Conservation (phyloP, 2,888 invertebrate genomes). For the Leptinotarsa juncta region DNA sequence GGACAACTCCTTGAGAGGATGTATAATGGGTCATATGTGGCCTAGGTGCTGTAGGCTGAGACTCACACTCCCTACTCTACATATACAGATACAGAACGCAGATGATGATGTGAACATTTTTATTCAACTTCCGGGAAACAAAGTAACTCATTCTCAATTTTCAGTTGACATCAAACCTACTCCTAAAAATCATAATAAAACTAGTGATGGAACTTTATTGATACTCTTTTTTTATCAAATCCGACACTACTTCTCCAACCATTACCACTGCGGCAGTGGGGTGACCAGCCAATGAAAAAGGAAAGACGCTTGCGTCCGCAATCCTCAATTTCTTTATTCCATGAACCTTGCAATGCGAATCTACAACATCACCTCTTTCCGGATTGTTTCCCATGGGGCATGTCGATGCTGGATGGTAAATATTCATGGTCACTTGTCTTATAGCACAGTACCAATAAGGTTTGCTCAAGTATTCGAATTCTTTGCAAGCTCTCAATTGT, state of each 20-base stretch:
- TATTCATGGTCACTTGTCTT: slow-evolving; percentile 33
- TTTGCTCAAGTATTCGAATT: slow-evolving; percentile 68
- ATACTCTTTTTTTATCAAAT: slow-evolving; percentile 55
- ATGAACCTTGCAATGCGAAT: slow-evolving; percentile 71
- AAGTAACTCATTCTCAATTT: too few relatives aligned
- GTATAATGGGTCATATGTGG: too few relatives aligned
- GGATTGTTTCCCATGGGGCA: slow-evolving; percentile 71
- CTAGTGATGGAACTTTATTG: background rate
- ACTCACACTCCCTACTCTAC: too few relatives aligned
- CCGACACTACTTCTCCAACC: slow-evolving; percentile 77
- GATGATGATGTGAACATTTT: too few relatives aligned
- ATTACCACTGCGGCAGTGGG: slow-evolving; percentile 76
- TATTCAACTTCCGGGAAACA: too few relatives aligned
- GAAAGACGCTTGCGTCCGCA: slow-evolving; percentile 76
- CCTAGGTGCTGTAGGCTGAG: too few relatives aligned
- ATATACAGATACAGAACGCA: too few relatives aligned
- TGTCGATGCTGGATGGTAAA: slow-evolving; percentile 39
- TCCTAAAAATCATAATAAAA: background rate
- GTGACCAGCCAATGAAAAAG: slow-evolving; percentile 73
- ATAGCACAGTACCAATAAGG: slow-evolving; percentile 77
- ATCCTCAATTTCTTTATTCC: slow-evolving; percentile 72
- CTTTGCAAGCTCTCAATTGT: slow-evolving; percentile 63
- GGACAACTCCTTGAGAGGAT: too few relatives aligned
- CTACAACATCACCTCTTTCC: slow-evolving; percentile 73
- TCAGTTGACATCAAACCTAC: too few relatives aligned